These are phyloP conservation scores for Lepus americanus DNA, from an alignment of 2,113 vertebrate species.

Conservation along the genomic window DNA sequence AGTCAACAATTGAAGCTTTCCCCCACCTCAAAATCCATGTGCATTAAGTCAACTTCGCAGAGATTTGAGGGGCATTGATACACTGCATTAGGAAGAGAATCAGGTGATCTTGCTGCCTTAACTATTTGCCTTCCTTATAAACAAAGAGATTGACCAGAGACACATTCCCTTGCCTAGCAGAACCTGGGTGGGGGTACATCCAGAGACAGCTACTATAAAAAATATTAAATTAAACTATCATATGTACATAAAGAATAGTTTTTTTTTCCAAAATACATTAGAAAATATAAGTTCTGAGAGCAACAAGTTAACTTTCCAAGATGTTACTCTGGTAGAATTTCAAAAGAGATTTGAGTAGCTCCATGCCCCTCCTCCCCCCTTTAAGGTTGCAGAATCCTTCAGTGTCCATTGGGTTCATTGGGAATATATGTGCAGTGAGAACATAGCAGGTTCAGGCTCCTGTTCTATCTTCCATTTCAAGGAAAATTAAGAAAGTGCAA, in stretches of 20 bases:
- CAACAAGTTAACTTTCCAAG: neutral
- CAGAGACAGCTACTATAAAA: neutral
- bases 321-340: constrained; percentile 5
- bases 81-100: neutral
- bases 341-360: neutral
- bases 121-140: neutral
- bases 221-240: neutral
- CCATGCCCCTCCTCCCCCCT: fast-evolving
- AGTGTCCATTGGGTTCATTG: neutral
- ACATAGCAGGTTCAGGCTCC: neutral
- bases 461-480: neutral
- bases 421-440: neutral
- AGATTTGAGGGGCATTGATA: neutral
- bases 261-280: neutral
- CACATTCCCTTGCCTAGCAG: neutral
- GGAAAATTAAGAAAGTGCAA: neutral
- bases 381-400: neutral
- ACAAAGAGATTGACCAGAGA: neutral
- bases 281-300: neutral
- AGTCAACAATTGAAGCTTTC: neutral
- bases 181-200: neutral
- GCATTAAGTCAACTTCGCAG: neutral
- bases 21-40: neutral
- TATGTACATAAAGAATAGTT: neutral
- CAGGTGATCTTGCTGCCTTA: neutral